Percentiles rank a stretch among this genome's conserved stretches.
phyloP scores from a whole-genome alignment of 2,888 invertebrate species.

The Malthinus flaveolus region DNA sequence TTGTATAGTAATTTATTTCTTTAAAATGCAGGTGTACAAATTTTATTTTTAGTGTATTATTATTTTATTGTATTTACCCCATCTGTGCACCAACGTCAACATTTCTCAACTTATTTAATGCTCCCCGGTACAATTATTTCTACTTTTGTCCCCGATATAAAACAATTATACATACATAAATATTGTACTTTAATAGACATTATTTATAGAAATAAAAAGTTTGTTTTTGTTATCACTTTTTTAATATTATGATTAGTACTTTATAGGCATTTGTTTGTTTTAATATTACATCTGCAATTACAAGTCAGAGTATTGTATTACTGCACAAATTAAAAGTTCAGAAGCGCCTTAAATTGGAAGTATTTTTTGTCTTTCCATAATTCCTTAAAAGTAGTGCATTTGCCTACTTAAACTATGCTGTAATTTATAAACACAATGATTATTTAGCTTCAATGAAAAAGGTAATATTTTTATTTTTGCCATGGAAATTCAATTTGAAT shows the following conservation, averaged over 20 bases:
- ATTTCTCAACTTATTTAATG: not conserved
- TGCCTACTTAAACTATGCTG: too few species aligned
- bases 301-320: too few species aligned
- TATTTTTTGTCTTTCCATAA: too few species aligned
- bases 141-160: not conserved
- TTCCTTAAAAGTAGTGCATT: too few species aligned
- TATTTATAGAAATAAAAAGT: slow-evolving; percentile 5
- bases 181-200: not conserved
- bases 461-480: too few species aligned
- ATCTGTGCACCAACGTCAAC: not conserved
- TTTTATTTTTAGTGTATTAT: slow-evolving; percentile 1
- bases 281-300: too few species aligned
- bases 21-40: not conserved
- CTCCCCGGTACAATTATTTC: not conserved
- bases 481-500: too few species aligned
- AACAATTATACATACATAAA: not conserved
- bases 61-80: not conserved
- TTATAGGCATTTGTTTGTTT: too few species aligned
- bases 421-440: too few species aligned
- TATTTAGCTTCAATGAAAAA: too few species aligned
- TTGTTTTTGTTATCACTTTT: not conserved
- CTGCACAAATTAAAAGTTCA: too few species aligned
- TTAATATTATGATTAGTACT: not conserved
- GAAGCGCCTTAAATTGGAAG: too few species aligned
- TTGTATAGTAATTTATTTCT: slow-evolving; percentile 4